These are phyloP conservation scores for Vimba vimba DNA, from an alignment of 2,113 vertebrate genomes.

Conservation along the genomic window DNA sequence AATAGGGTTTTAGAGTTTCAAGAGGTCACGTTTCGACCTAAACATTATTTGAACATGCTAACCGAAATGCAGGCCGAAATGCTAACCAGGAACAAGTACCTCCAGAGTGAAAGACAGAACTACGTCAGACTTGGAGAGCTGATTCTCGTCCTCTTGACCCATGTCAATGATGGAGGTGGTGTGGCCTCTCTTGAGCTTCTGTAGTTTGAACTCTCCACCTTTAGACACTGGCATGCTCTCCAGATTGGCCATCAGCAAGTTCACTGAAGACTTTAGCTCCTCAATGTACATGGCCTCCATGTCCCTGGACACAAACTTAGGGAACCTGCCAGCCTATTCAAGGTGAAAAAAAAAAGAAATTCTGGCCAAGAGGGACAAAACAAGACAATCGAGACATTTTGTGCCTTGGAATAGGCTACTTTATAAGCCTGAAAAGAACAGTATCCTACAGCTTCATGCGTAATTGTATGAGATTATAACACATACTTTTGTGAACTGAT, in stretches of 20 bases:
- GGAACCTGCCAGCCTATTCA: constrained; percentile 90
- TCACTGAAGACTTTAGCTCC: constrained; percentile 95
- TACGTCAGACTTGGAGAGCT: constrained; percentile 96
- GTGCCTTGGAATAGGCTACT: no score
- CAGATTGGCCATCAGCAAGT: constrained; percentile 97
- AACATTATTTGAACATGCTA: neutral
- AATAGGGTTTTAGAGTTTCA: neutral
- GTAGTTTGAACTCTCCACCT: constrained; percentile 98
- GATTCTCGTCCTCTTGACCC: constrained; percentile 98
- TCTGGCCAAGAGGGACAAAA: neutral
- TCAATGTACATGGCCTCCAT: constrained; percentile 99
- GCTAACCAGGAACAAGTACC: constrained; percentile 70
- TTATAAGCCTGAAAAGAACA: neutral
- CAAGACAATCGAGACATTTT: no score
- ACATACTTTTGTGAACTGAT: constrained; percentile 95
- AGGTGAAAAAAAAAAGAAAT: neutral
- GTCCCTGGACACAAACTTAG: constrained; percentile 92
- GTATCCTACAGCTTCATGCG: neutral
- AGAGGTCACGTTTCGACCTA: neutral
- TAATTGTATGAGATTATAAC: neutral
- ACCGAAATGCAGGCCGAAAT: neutral
- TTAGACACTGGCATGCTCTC: constrained; percentile 99
- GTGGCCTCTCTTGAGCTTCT: constrained; percentile 97
- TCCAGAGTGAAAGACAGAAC: constrained; percentile 95
- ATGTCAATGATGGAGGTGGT: constrained; percentile 98